These are phyloP conservation scores for Ophraella communa DNA, from an alignment of 2,888 invertebrate species.

Conservation along the genomic window DNA sequence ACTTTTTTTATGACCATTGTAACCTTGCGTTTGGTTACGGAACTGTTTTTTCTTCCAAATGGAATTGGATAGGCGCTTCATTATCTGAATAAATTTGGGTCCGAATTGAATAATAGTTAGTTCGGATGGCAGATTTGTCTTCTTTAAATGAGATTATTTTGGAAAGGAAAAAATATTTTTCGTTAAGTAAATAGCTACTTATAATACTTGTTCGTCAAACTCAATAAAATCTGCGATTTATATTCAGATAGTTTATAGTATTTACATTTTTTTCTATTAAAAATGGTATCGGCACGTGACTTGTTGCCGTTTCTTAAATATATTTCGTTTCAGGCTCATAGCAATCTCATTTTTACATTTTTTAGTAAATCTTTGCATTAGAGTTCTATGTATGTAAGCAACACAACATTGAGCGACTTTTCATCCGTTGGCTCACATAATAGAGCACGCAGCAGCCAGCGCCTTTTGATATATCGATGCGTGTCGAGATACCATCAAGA, in stretches of 20 bases:
- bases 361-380: slow-evolving; percentile 16
- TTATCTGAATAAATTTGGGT: not conserved
- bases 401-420: slow-evolving; percentile 25
- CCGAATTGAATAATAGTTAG: no score
- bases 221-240: not conserved
- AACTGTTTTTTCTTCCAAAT: no score
- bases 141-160: not conserved
- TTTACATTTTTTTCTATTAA: not conserved
- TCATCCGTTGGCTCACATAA: slow-evolving; percentile 26
- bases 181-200: not conserved
- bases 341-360: slow-evolving; percentile 7
- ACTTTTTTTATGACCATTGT: no score
- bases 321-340: not conserved
- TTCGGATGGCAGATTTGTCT: not conserved
- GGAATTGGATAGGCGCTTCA: not conserved
- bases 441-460: slow-evolving; percentile 27
- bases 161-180: no score
- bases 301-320: not conserved
- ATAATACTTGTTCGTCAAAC: no score
- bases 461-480: slow-evolving; percentile 37
- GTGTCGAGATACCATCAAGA: slow-evolving; percentile 39
- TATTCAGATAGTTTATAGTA: not conserved
- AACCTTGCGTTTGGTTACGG: no score
- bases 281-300: not conserved
- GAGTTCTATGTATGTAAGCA: slow-evolving; percentile 9